Percentiles rank a stretch among this genome's conserved stretches.
Evolutionary conservation across 1,140 invertebrate genomes (phyloP).

Genomic region (Aphidius gifuensis): DNA sequence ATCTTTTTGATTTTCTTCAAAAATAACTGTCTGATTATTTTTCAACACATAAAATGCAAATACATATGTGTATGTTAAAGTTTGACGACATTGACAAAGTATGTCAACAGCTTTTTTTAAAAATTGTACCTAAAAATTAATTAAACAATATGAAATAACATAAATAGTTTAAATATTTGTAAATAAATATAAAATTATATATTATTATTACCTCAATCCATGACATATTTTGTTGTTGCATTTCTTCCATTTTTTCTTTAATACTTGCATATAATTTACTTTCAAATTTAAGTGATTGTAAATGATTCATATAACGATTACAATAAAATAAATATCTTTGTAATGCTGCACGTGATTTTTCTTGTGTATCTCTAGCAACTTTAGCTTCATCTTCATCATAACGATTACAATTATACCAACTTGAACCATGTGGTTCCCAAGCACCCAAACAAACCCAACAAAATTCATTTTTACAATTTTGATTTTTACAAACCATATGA

Average conservation of each 20-base stretch:
- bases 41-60: conserved; percentile 98
- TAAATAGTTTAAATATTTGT: neutral
- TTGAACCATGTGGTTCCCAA: conserved; percentile 98
- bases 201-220: conserved; percentile 90
- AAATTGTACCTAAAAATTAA: conserved; percentile 79
- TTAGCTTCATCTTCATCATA: conserved; percentile 97
- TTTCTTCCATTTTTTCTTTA: conserved; percentile 98
- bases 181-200: conserved; percentile 31
- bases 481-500: conserved; percentile 99
- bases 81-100: conserved; percentile 94
- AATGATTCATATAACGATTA: conserved; percentile 99
- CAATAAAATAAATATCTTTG: conserved; percentile 98
- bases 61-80: conserved; percentile 98
- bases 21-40: conserved; percentile 98
- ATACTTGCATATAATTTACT: conserved; percentile 92
- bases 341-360: conserved; percentile 84
- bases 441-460: conserved; percentile 99
- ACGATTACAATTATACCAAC: conserved; percentile 98
- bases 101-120: conserved; percentile 97
- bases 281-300: conserved; percentile 98
- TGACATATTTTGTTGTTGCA: conserved; percentile 99
- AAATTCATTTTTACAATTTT: conserved; percentile 96
- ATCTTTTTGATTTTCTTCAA: conserved; percentile 99
- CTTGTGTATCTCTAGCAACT: conserved; percentile 92
- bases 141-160: conserved; percentile 5